phyloP scores from a whole-genome alignment of 2,797 vertebrate species.

The Falco rusticolus region DNA sequence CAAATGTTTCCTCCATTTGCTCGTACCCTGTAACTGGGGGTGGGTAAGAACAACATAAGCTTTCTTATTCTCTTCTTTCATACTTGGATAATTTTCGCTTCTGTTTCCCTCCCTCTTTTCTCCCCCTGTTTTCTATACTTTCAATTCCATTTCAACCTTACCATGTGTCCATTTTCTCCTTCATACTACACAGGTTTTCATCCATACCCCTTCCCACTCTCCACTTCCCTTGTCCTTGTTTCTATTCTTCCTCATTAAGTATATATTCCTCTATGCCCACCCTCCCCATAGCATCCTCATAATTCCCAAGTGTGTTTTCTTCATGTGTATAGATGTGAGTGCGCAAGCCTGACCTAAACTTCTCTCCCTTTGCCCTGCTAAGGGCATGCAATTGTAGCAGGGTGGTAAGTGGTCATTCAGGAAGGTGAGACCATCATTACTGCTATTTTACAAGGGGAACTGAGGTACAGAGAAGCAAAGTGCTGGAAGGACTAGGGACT shows the following conservation, averaged over 20 bases:
- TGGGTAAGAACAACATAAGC: neutral
- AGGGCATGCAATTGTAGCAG: neutral
- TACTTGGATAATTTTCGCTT: neutral
- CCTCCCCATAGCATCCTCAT: neutral
- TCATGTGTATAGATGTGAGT: neutral
- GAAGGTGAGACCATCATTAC: neutral
- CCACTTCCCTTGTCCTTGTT: neutral
- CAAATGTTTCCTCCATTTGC: constrained; percentile 70
- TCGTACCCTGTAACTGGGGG: constrained; percentile 7
- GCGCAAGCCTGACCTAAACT: neutral
- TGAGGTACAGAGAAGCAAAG: neutral
- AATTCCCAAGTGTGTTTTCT: neutral
- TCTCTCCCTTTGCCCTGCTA: neutral
- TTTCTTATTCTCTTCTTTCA: neutral
- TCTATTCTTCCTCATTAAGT: neutral
- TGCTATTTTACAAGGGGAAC: neutral
- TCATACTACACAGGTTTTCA: neutral
- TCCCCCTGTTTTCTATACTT: neutral
- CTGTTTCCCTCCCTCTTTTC: neutral
- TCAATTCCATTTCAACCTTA: neutral
- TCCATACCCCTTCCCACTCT: neutral
- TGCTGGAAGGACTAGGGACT: neutral
- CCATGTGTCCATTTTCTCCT: neutral
- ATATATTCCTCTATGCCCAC: neutral
- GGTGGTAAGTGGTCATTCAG: neutral